These are phyloP conservation scores for Synergus gifuensis DNA, from an alignment of 2,888 invertebrate species.

Conservation along the genomic window DNA sequence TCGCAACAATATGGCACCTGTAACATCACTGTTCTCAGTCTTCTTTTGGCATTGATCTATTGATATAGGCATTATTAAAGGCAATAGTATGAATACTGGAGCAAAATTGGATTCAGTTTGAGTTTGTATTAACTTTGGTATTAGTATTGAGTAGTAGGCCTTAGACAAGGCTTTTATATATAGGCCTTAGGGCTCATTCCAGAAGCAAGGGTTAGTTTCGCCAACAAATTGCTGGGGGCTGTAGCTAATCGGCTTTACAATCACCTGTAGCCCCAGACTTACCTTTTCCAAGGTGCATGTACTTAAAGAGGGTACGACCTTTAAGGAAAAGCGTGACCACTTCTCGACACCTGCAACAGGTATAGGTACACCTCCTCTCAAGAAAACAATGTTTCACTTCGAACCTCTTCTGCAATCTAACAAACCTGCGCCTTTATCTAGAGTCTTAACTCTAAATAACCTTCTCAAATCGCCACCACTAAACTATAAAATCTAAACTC, in stretches of 20 bases:
- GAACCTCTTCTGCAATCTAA: conserved; percentile 29
- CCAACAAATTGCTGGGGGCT: conserved; percentile 66
- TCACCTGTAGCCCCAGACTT: conserved; percentile 65
- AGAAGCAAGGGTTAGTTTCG: conserved; percentile 67
- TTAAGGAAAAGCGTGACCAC: conserved; percentile 48
- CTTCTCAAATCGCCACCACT: background rate
- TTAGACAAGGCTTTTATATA: conserved; percentile 1
- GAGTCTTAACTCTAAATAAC: background rate
- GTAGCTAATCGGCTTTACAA: conserved; percentile 70
- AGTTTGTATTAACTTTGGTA: conserved; percentile 44
- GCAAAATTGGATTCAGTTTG: conserved; percentile 26
- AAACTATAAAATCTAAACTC: conserved; percentile 16
- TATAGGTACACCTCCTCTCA: conserved; percentile 40
- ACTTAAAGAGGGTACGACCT: conserved; percentile 50
- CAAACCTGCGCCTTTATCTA: conserved; percentile 5
- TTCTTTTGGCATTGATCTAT: conserved; percentile 10
- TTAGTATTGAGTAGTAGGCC: background rate
- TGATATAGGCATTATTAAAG: conserved; percentile 2
- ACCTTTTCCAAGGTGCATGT: conserved; percentile 45
- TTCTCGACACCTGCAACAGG: conserved; percentile 58
- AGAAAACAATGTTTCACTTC: conserved; percentile 38
- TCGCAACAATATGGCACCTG: conserved; percentile 14
- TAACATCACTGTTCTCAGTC: conserved; percentile 8
- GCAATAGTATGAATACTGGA: background rate
- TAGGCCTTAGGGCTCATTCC: conserved; percentile 25